Evolutionary conservation across 35 echinoderm and acorn worm genomes (phyloP), one percentile per base, ranked within the genome.

Genomic region (Ophioderma brevispina): DNA sequence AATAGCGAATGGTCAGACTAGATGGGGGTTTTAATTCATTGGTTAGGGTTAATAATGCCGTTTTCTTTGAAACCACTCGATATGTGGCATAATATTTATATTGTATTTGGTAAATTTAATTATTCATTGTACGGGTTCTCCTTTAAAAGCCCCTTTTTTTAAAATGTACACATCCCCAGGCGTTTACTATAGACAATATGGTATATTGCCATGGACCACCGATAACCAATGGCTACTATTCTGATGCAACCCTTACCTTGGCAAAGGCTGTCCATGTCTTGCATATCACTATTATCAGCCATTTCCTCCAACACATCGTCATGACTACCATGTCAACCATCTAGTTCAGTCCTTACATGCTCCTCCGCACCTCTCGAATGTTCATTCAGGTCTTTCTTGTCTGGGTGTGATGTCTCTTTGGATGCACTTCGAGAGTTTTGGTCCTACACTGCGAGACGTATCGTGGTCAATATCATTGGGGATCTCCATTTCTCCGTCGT

Each of bases 301-400:
- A 70, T 70, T 25, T 70, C 59, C 28, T 70, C 59, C 59, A 70
- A 25, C 5, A 70, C 59, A 70, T 70, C 59, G n/a, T 70, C 59
- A 70, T 70, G 59, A 30, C 59, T 70, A 70, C 59, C 59, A 70
- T 70, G 59, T 8, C 59, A 70, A 70, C 59, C 59, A 70, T 70
- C 59, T 25, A 70, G 10, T 25, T 70, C 59, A 70, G 5, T 17
- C 41, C 41, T 17, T 46, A 8, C 41, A 46, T 46, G 5, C 41
- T 46, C 41, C 41, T 70, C 59, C 59, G 10, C 59, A 25, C 23
- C 59, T n/a, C n/a, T n/a, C n/a, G n/a, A n/a, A 52, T 11, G 46
- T 13, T 30, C 59, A 70, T 30, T 25, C 2, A 13, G 1, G n/a
- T 25, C 59, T 25, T 30, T 70, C n/a, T 70, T 70, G 28, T 70